phyloP scores from a whole-genome alignment of 2,113 vertebrate genomes.

The Anas platyrhynchos region DNA sequence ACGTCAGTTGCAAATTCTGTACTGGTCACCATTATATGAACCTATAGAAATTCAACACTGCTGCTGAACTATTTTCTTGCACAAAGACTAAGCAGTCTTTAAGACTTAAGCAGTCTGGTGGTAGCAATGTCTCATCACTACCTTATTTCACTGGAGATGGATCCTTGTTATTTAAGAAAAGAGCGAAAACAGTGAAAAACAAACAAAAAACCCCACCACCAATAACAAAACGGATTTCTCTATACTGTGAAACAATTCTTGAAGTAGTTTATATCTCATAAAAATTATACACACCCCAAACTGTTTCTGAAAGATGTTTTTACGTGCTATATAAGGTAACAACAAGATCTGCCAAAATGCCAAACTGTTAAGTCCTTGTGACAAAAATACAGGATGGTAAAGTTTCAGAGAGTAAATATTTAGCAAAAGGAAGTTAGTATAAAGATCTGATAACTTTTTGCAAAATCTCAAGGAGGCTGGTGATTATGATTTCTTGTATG shows the following conservation, averaged over 20 bases:
- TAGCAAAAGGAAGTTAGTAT: background rate
- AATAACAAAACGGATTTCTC: background rate
- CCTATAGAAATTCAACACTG: background rate
- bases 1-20: background rate
- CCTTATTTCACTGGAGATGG: background rate
- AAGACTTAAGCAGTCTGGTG: background rate
- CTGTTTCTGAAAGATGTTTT: background rate
- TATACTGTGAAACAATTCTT: background rate
- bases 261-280: background rate
- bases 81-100: background rate
- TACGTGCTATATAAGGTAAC: background rate
- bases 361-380: background rate
- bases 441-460: background rate
- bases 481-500: background rate
- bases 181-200: background rate
- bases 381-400: background rate
- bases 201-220: too few species aligned
- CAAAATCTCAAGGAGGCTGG: background rate
- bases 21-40: background rate
- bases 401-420: background rate
- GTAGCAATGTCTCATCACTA: background rate
- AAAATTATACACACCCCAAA: background rate
- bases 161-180: background rate
- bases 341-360: background rate
- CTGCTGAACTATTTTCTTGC: background rate